A percentile compares a stretch with the other conserved stretches of the same genome.
phyloP scores from a whole-genome alignment of 2,888 invertebrate genomes.

The Andrena trimmerana region DNA sequence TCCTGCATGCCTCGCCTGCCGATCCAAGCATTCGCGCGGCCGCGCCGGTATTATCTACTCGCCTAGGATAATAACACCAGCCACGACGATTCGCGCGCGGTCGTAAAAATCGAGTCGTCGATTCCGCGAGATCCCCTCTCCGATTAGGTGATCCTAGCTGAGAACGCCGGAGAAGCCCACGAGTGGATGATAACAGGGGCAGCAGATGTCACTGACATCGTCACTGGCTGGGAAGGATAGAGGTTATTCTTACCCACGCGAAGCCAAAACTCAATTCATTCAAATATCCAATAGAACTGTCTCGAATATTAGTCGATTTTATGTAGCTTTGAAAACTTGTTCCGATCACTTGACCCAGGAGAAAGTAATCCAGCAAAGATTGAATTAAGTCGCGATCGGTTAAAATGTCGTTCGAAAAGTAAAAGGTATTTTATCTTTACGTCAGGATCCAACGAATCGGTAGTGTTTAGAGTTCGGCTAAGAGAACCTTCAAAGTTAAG shows the following conservation, averaged over 20 bases:
- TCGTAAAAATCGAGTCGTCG: slow-evolving; percentile 29
- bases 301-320: not conserved
- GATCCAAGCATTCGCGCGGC: slow-evolving; percentile 64
- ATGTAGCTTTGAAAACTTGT: too few relatives aligned
- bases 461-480: too few relatives aligned
- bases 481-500: too few relatives aligned
- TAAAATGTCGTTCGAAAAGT: not conserved
- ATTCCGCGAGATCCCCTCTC: slow-evolving; percentile 26
- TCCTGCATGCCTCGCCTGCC: slow-evolving; percentile 72
- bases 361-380: too few relatives aligned
- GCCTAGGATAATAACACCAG: slow-evolving; percentile 66
- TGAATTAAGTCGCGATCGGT: too few relatives aligned
- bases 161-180: not conserved
- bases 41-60: slow-evolving; percentile 61
- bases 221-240: not conserved
- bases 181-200: slow-evolving; percentile 18
- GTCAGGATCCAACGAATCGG: too few relatives aligned
- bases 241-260: not conserved
- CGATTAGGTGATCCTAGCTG: slow-evolving; percentile 28
- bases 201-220: slow-evolving; percentile 2
- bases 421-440: not conserved
- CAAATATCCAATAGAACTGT: not conserved
- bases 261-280: not conserved
- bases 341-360: too few relatives aligned
- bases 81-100: slow-evolving; percentile 49